These are phyloP conservation scores for Anguilla pacifica DNA, from an alignment of 2,797 vertebrate genomes.

Conservation along the genomic window DNA sequence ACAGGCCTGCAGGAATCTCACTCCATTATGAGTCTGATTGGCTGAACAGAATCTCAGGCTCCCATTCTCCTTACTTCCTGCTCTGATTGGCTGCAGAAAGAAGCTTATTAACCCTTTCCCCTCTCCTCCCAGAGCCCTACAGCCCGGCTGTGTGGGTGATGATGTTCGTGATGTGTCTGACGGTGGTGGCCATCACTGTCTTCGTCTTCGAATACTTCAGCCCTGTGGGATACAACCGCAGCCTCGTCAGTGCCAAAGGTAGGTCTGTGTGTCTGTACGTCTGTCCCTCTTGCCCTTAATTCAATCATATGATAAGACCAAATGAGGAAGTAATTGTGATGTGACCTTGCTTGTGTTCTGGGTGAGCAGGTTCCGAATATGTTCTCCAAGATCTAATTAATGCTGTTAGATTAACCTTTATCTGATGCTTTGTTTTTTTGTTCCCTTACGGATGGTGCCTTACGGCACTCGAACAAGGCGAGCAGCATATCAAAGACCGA, in stretches of 20 bases:
- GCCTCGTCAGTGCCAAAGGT: constrained; percentile 91
- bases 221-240: constrained; percentile 95
- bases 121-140: constrained; percentile 82
- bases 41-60: constrained; percentile 10
- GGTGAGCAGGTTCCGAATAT: neutral
- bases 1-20: neutral
- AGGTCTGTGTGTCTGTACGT: constrained; percentile 50
- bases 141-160: constrained; percentile 98
- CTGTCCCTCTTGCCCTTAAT: neutral
- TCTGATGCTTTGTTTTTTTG: neutral
- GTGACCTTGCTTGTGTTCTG: neutral
- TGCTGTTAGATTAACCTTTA: neutral
- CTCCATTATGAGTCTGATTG: constrained; percentile 1
- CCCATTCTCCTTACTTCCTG: neutral
- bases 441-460: too few species aligned
- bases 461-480: neutral
- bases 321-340: neutral
- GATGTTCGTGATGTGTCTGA: constrained; percentile 99
- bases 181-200: constrained; percentile 93
- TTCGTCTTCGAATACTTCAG: constrained; percentile 97
- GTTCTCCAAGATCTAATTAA: neutral
- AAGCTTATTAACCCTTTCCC: neutral
- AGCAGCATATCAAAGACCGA: neutral
- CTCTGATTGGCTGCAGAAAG: neutral
- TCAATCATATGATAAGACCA: neutral